A percentile compares a stretch with the other conserved stretches of the same genome.
These are phyloP conservation scores for Chaetops frenatus DNA, from an alignment of 2,113 vertebrate genomes.

Conservation along the genomic window DNA sequence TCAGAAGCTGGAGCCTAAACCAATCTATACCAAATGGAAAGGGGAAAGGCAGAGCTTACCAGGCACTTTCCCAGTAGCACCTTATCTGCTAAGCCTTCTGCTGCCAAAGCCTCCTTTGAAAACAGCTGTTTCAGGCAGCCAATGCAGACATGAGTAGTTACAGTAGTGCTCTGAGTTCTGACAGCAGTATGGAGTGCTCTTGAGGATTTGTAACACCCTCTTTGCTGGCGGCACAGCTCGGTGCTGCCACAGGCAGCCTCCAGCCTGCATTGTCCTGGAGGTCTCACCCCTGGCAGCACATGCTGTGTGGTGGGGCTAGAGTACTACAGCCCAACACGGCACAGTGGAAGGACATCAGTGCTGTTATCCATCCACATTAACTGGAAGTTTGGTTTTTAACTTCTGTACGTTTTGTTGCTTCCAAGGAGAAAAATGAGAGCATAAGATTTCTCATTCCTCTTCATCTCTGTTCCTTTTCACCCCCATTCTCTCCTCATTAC, in stretches of 20 bases:
- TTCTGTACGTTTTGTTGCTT: background rate
- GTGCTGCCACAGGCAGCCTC: background rate
- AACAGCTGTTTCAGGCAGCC: background rate
- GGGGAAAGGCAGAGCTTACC: background rate
- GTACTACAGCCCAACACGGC: background rate
- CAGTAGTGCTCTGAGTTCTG: background rate
- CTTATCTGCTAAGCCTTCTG: background rate
- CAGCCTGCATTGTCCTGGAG: background rate
- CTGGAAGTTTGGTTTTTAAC: background rate
- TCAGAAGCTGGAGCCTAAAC: background rate
- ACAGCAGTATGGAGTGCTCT: background rate
- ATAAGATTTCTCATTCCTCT: fast-evolving
- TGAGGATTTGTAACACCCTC: background rate
- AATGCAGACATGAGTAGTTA: background rate
- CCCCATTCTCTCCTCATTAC: background rate
- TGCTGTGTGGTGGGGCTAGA: background rate
- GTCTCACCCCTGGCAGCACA: background rate
- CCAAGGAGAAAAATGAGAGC: background rate
- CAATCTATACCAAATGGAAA: background rate
- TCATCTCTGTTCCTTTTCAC: background rate
- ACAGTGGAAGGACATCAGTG: background rate
- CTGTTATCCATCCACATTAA: background rate
- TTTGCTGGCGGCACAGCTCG: background rate
- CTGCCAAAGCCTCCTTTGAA: background rate
- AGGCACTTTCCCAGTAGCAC: background rate